Evolutionary conservation across 2,888 invertebrate genomes (phyloP), one percentile per base, ranked within the genome.

Genomic region (Ditula angustiorana): DNA sequence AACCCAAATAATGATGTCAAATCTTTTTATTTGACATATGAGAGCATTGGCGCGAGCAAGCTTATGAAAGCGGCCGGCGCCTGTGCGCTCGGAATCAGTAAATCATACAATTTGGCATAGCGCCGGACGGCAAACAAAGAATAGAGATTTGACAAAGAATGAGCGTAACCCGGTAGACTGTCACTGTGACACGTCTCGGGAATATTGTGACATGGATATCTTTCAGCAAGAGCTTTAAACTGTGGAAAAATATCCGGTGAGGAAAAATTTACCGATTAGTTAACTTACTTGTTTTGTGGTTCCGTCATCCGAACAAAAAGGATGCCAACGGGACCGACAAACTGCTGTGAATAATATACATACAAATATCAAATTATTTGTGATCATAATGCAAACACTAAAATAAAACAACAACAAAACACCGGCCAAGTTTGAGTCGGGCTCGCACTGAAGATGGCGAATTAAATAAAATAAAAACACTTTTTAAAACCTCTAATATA

Each of bases 31-130:
- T 75, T 82, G 84, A 82, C 84, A 83, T 77, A 82, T 78, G 80
- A 83, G 79, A 83, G 11, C 47, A 33, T 85, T 84, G 87, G 88
- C 88, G 86, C 86, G 64, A 75, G 72, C 86, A 65, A 75, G 72
- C 67, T 62, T 59, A 65, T 56, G 53, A 47, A 60, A 56, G 60
- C 67, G 68, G 68, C 67, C 67, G 68, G 68, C 67, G 68, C 65
- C 59, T 56, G 64, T 73, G 69, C 72, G 71, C 71, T 75, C 77
- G 73, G 67, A 75, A 76, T 78, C 81, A 66, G 78, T 90, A 88
- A 86, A 90, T 90, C 89, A 88, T 85, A 86, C 72, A 80, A 85
- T 86, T 89, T 91, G 90, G 90, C 90, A 82, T 73, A 70, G 76
- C 79, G 88, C 88, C 87, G 80, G 77, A 63, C 30, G 35, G 49